Evolutionary conservation across 2,797 vertebrate genomes (phyloP), one percentile per base, ranked within the genome.

Genomic region (Pampus argenteus): DNA sequence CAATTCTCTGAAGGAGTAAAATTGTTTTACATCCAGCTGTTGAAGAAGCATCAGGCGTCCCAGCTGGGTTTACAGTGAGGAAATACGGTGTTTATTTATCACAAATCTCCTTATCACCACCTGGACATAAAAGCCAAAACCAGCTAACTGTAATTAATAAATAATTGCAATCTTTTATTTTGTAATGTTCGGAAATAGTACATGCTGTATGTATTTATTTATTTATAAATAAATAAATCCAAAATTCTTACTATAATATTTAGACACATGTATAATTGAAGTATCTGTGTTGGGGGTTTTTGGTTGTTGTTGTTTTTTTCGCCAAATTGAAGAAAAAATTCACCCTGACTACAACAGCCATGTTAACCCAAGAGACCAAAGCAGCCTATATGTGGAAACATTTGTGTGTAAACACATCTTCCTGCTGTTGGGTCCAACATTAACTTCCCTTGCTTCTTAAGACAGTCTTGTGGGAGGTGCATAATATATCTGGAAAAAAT

Each of bases 121-220:
- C 38, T 10, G 64, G 36, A 74, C 6, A 74, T n/a, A n/a, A 69
- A 84, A 79, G 73, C 63, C 70, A 85, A 87, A 89, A 18, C 29
- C 59, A 71, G 44, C 14, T 45, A 51, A 65, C 26, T 81, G 44
- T 67, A 63, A 74, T 11, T 23, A 20, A 34, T 18, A 63, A 29
- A 51, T 55, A 63, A 54, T 25, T 60, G 14, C 36, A 72, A 51
- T 60, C 17, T 58, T 79, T 70, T 69, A n/a, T 81, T 84, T 79
- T 83, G 54, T 54, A 70, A 75, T 5, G 1, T 69, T 86, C 87
- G 75, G 17, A 60, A 44, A 66, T 25, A 61, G 66, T 57, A 66
- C 6, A 77, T 47, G 1, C 8, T 81, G 34, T 76, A 71, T 60
- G 47, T 63, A 57, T 31, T 74, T 84, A 44, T 34, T 11, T 38